A percentile compares a stretch with the other conserved stretches of the same genome.
These are phyloP conservation scores for Sycophaga agraensis DNA, from an alignment of 1,140 invertebrate genomes.

Conservation along the genomic window DNA sequence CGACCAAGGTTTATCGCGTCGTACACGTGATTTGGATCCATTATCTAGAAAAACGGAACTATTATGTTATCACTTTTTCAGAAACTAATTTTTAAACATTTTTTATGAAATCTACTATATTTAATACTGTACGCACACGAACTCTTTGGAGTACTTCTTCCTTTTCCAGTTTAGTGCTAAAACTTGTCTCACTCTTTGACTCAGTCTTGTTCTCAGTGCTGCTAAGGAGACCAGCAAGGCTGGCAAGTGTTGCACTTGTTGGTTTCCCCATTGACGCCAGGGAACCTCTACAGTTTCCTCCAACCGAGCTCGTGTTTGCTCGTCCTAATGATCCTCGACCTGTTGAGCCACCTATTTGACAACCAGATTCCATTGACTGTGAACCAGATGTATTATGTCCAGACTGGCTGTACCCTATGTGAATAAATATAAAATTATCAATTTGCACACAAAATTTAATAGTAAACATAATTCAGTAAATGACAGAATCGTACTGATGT, in stretches of 20 bases:
- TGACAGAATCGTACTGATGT: conserved; percentile 12
- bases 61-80: too few species aligned
- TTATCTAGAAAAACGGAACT: conserved; percentile 65
- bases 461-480: too few species aligned
- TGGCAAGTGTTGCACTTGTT: conserved; percentile 77
- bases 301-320: conserved; percentile 55
- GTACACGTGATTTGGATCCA: conserved; percentile 78
- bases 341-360: conserved; percentile 52
- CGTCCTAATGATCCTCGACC: conserved; percentile 58
- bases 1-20: conserved; percentile 87
- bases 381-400: conserved; percentile 61
- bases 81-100: too few species aligned
- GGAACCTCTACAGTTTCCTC: conserved; percentile 73
- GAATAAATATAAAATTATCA: not conserved
- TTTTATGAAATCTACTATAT: not conserved
- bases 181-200: conserved; percentile 54
- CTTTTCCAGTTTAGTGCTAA: conserved; percentile 54
- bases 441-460: not conserved
- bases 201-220: conserved; percentile 53
- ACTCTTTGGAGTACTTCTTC: conserved; percentile 63
- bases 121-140: conserved; percentile 52
- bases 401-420: conserved; percentile 50
- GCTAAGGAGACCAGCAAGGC: conserved; percentile 72
- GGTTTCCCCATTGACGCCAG: conserved; percentile 79
- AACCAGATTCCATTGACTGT: conserved; percentile 61